Evolutionary conservation across 2,797 vertebrate species (phyloP).

Genomic region (Paramormyrops hopkinsi): DNA sequence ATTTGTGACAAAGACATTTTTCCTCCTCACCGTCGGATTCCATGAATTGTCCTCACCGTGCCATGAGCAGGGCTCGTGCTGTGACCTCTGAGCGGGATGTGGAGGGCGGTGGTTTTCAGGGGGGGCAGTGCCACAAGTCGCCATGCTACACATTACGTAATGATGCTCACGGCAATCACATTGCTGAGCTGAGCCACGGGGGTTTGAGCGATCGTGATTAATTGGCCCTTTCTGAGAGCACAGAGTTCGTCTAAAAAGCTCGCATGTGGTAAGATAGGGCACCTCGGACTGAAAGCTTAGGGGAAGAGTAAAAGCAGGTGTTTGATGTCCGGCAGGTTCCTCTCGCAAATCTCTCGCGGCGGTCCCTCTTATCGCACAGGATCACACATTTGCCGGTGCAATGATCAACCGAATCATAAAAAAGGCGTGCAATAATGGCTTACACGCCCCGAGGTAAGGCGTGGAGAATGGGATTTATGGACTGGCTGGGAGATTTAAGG

Average conservation of each 20-base stretch:
- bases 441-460: not conserved
- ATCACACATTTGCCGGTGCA: not conserved
- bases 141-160: not conserved
- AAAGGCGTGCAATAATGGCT: not conserved
- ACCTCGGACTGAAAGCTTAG: not conserved
- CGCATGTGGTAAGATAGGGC: not conserved
- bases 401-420: not conserved
- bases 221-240: not conserved
- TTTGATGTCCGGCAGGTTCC: constrained; percentile 20
- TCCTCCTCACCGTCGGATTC: not conserved
- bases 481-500: not conserved
- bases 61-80: not conserved
- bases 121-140: not conserved
- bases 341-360: constrained; percentile 15
- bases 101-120: not conserved
- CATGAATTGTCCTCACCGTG: not conserved
- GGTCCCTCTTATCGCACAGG: constrained; percentile 16
- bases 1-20: constrained; percentile 15
- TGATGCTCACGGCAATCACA: not conserved
- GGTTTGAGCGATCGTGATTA: constrained; percentile 5
- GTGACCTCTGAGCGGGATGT: not conserved
- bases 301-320: not conserved
- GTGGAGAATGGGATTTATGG: not conserved
- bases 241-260: not conserved
- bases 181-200: not conserved